Evolutionary conservation across 2,888 invertebrate species (phyloP), one percentile per base, ranked within the genome.

Genomic region (Archips crataeganus): DNA sequence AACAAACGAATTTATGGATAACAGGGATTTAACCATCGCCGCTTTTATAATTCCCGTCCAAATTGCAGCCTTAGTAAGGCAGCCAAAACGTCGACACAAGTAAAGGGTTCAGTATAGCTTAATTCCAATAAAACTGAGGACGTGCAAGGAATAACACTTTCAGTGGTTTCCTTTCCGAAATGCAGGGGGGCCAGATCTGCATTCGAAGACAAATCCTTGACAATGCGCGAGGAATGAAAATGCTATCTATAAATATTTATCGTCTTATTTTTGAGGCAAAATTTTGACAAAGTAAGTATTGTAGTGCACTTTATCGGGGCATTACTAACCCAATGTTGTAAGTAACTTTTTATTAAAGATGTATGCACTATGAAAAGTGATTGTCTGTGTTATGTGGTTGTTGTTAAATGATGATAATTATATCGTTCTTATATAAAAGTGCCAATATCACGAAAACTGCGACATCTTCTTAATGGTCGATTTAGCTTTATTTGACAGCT

Each of bases 101-200:
- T 83, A 87, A 93, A 92, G 93, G 93, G 92, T 91, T 91, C 87
- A 77, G 81, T 84, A 86, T 84, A 86, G 87, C 90, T 92, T 93
- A 93, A 92, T 91, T 88, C 92, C 89, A 90, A 92, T 92, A 91
- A 91, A 92, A 91, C 89, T 87, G 80, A 79, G 87, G 85, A 91
- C 93, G 93, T 93, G 93, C 82, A 78, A 82, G 80, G 93, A 90
- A 93, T 93, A 78, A 81, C 80, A 80, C 85, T 79, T 74, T 78
- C 74, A 77, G 9, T 63, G 59, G 67, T 45, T 71, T 59, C 62
- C 11, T 69, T 23, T 65, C 10, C 45, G 36, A 74, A 65, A 49
- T 60, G 70, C 36, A 67, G 65, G 74, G 64, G 74, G 34, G 59
- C 15, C 13, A n/a, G 67, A 72, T 72, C 74, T 65, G 65, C 74